phyloP scores from a whole-genome alignment of 1,140 invertebrate genomes.

The Drosophila asahinai region DNA sequence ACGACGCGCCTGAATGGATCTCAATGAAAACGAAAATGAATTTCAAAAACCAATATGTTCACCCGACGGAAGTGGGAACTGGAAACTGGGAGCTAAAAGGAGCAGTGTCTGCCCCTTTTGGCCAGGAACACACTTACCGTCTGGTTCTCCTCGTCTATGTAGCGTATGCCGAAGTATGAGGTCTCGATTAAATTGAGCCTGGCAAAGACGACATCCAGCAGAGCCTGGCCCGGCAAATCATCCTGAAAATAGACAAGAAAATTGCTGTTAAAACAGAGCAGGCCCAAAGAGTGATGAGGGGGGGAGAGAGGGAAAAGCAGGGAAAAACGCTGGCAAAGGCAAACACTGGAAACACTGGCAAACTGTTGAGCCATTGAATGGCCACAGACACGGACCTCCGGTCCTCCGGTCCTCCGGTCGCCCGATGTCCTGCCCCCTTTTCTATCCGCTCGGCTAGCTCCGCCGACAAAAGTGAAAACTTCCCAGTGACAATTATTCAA shows the following conservation, averaged over 20 bases:
- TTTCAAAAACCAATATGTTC: conserved; percentile 81
- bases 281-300: neutral
- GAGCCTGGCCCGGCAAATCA: conserved; percentile 92
- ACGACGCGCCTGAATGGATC: conserved; percentile 75
- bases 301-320: neutral
- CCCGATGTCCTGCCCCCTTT: conserved; percentile 10
- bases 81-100: neutral
- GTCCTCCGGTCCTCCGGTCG: neutral
- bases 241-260: conserved; percentile 89
- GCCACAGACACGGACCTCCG: conserved; percentile 44
- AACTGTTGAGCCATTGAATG: conserved; percentile 81
- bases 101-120: neutral
- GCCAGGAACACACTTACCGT: conserved; percentile 88
- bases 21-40: conserved; percentile 84
- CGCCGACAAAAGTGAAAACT: conserved; percentile 78
- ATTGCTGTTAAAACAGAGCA: conserved; percentile 72
- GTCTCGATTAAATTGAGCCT: conserved; percentile 96
- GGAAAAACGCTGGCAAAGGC: conserved; percentile 50
- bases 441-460: conserved; percentile 54
- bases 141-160: conserved; percentile 94
- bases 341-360: conserved; percentile 69
- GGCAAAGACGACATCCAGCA: conserved; percentile 94
- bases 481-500: conserved; percentile 82
- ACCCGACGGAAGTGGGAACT: conserved; percentile 34
- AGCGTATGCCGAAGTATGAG: conserved; percentile 96